Percentiles rank a stretch among this genome's conserved stretches.
phyloP scores from a whole-genome alignment of 1,140 invertebrate species.

The Drosophila baimaii region DNA sequence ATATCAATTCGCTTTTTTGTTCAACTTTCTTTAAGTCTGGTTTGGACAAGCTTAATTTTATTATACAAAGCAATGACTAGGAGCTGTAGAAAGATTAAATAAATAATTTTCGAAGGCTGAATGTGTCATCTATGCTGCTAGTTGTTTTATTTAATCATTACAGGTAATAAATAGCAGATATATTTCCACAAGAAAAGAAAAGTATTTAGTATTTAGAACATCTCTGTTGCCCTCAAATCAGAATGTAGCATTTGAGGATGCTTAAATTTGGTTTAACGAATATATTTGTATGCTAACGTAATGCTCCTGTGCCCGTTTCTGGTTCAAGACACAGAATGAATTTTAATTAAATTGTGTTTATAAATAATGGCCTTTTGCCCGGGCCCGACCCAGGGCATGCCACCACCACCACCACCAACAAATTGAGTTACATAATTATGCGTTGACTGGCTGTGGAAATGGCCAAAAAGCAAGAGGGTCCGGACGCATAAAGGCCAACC shows the following conservation, averaged over 20 bases:
- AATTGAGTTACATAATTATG: constrained; percentile 77
- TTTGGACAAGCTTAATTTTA: not conserved
- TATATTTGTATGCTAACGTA: constrained; percentile 23
- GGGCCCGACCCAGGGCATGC: not conserved
- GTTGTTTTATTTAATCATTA: not conserved
- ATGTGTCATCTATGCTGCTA: not conserved
- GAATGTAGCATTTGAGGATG: not conserved
- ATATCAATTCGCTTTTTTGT: not conserved
- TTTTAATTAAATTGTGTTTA: constrained; percentile 77
- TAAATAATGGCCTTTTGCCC: constrained; percentile 55
- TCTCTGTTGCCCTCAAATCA: not conserved
- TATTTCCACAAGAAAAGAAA: not conserved
- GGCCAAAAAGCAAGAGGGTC: constrained; percentile 9
- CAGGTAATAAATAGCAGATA: not conserved
- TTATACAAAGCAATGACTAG: constrained; percentile 5
- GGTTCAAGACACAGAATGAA: constrained; percentile 50
- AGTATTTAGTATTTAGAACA: not conserved
- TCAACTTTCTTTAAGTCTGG: not conserved
- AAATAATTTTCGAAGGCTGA: not conserved
- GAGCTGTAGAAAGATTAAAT: not conserved
- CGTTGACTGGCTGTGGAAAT: constrained; percentile 29
- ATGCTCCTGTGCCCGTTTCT: constrained; percentile 39
- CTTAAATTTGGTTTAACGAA: constrained; percentile 20
- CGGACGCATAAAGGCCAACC: constrained; percentile 21
- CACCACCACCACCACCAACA: constrained; percentile 8